These are phyloP conservation scores for Colinus virginianus DNA, from an alignment of 2,113 vertebrate species.

Conservation along the genomic window DNA sequence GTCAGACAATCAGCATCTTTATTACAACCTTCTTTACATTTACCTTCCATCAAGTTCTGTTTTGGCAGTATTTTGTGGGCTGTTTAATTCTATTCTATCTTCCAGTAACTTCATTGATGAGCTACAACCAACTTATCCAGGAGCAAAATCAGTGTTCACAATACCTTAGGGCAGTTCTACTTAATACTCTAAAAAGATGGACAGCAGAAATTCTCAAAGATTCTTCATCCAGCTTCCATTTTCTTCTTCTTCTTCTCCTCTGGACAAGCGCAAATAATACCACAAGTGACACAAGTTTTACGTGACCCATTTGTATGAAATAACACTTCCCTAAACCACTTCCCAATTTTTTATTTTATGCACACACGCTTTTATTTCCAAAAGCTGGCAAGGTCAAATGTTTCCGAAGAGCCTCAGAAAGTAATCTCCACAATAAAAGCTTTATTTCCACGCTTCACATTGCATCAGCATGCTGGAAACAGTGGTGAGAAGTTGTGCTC, in stretches of 20 bases:
- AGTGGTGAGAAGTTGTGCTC: background rate
- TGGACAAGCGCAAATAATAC: background rate
- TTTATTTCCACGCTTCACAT: background rate
- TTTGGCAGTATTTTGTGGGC: background rate
- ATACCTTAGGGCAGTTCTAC: background rate
- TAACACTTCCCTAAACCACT: background rate
- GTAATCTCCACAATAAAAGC: background rate
- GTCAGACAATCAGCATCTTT: background rate
- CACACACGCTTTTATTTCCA: background rate
- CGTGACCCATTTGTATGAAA: background rate
- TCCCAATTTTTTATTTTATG: background rate
- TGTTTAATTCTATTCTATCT: too few species aligned
- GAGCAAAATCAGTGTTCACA: background rate
- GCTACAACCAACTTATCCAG: background rate
- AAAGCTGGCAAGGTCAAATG: background rate
- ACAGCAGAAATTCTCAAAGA: background rate
- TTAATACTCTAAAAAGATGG: background rate
- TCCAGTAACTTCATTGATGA: background rate
- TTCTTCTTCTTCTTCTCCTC: background rate
- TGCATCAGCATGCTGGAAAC: background rate
- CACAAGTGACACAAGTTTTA: background rate
- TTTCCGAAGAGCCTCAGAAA: background rate
- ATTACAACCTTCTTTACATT: background rate
- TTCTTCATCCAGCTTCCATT: background rate
- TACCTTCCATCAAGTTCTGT: background rate